These are phyloP conservation scores for Melanotaenia parkinsoni DNA, from an alignment of 2,797 vertebrate genomes.

Conservation along the genomic window DNA sequence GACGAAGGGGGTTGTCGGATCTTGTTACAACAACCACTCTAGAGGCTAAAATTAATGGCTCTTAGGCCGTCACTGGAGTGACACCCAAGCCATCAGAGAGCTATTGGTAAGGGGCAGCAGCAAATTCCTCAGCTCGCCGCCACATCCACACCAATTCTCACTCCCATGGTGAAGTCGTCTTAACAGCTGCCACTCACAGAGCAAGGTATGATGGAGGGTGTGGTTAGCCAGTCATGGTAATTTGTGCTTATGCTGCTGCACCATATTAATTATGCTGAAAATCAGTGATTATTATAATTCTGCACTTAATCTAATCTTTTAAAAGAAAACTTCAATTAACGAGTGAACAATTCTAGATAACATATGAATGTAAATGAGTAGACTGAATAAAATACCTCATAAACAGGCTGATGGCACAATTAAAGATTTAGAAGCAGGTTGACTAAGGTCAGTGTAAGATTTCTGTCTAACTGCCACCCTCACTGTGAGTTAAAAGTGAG, in stretches of 20 bases:
- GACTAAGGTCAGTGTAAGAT: too few species aligned
- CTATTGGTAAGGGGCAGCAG: slow-evolving; percentile 76
- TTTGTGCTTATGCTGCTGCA: slow-evolving; percentile 43
- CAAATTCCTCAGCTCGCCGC: slow-evolving; percentile 74
- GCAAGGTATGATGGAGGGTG: slow-evolving; percentile 68
- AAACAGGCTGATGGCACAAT: too few species aligned
- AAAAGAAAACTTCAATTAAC: slow-evolving; percentile 1
- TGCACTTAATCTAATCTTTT: slow-evolving; percentile 14
- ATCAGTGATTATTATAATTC: slow-evolving; percentile 4
- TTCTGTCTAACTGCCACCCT: too few species aligned
- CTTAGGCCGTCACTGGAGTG: slow-evolving; percentile 76
- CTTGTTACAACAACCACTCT: slow-evolving; percentile 81
- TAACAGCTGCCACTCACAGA: slow-evolving; percentile 78
- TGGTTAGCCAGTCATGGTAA: slow-evolving; percentile 48
- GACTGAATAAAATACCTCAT: too few species aligned
- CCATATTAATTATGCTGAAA: slow-evolving; percentile 16
- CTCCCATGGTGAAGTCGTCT: slow-evolving; percentile 63
- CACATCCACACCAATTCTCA: slow-evolving; percentile 79
- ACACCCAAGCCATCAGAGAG: slow-evolving; percentile 79
- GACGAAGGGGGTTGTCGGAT: slow-evolving; percentile 63
- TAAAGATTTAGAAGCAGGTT: too few species aligned
- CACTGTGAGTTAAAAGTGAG: too few species aligned
- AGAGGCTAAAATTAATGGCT: slow-evolving; percentile 86
- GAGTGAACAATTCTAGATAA: neutral
- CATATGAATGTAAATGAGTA: too few species aligned